Conservation (phyloP, 1,140 invertebrate species). For the Neodiprion fabricii region DNA sequence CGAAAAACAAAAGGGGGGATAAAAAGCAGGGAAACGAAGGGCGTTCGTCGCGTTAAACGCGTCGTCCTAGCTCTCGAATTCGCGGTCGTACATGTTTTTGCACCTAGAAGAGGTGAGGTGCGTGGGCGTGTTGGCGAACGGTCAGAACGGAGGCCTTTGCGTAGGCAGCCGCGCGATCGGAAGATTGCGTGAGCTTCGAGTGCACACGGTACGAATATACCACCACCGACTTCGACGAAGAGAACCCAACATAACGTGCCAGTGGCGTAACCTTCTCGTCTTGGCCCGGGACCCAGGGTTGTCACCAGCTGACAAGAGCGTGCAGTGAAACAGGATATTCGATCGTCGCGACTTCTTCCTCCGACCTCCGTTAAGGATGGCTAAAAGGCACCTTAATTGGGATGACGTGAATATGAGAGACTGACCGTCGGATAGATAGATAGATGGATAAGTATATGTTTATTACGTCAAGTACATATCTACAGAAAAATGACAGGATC, state of each 20-base stretch:
- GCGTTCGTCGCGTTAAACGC: neutral
- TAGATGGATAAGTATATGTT: too few species aligned
- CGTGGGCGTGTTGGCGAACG: constrained; percentile 15
- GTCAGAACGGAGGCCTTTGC: constrained; percentile 7
- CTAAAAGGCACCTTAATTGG: too few species aligned
- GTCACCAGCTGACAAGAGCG: neutral
- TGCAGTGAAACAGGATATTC: too few species aligned
- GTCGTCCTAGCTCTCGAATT: constrained; percentile 1
- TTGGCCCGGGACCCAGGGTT: constrained; percentile 1
- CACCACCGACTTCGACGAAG: neutral
- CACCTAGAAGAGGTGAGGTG: neutral
- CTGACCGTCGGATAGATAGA: too few species aligned
- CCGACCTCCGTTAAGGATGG: too few species aligned
- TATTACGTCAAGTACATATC: too few species aligned
- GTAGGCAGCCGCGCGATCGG: constrained; percentile 9
- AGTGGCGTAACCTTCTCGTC: constrained; percentile 11
- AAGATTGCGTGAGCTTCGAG: constrained; percentile 12
- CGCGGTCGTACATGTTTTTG: neutral
- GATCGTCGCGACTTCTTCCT: too few species aligned
- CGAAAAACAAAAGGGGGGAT: neutral
- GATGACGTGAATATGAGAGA: too few species aligned
- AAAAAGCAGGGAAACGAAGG: neutral
- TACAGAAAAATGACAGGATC: too few species aligned
- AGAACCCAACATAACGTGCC: constrained; percentile 8
- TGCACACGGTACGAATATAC: constrained; percentile 16